Evolutionary conservation across 2,797 vertebrate genomes (phyloP), one percentile per base, ranked within the genome.

Genomic region (Podarcis lilfordi): DNA sequence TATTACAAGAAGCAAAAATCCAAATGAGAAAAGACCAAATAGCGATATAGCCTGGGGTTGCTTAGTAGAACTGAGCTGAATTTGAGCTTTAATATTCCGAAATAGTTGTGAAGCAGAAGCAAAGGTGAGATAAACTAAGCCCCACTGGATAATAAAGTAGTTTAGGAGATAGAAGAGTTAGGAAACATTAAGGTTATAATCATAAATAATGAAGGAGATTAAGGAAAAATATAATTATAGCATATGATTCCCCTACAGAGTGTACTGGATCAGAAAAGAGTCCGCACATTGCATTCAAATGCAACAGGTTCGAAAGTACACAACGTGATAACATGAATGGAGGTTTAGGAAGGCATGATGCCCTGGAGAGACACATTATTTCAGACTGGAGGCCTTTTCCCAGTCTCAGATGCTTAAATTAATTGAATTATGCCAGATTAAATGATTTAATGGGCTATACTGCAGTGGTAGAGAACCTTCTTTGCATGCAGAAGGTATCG

Each of bases 71-170:
- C 69, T n/a, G n/a, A n/a, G 25, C 13, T 85, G 80, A 88, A 87
- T 15, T 59, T 0, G 15, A 4, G 2, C 0, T 80, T 40, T 84
- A 68, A 75, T n/a, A 88, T 40, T 1, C 19, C 68, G 61, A 88
- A 35, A 86, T 90, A 82, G 9, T n/a, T 74, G 85, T n/a, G 6
- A 88, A 86, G 35, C 83, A 15, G 5, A 91, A 83, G 35, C 19
- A 77, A 55, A 2, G 74, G 55, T 78, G 89, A 89, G 23, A 1
- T 1, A 19, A 69, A 35, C 25, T 35, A 8, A 80, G 4, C 6
- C 75, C 32, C 29, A 77, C 0, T 0, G 7, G 4, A 87, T 13
- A 90, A 29, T n/a, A 85, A 87, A 86, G 68, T 80, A 79, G 3
- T 17, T 50, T 68, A 13, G 1, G 37, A 0, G 4, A 68, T 72